Conservation (phyloP, 2,113 vertebrate genomes). For the Coptodon rendalli region DNA sequence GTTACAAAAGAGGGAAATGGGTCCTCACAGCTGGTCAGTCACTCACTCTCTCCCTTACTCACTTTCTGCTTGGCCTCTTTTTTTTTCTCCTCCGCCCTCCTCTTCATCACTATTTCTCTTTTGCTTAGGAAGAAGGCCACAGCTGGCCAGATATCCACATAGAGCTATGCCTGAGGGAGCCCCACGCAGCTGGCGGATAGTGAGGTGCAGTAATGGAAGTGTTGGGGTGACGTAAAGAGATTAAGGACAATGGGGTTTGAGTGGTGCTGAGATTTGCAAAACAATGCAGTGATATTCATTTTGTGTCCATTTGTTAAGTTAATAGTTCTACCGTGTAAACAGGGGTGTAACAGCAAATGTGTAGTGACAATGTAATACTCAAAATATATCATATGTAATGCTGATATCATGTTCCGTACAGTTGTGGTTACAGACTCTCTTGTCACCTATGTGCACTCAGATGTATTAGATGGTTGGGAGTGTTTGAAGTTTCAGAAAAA, state of each 20-base stretch:
- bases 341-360: background rate
- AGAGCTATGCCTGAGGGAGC: constrained; percentile 53
- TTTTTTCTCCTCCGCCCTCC: background rate
- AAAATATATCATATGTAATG: background rate
- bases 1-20: background rate
- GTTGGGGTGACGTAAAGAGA: background rate
- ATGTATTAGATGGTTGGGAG: background rate
- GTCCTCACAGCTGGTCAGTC: constrained; percentile 25
- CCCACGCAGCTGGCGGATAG: constrained; percentile 50
- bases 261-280: background rate
- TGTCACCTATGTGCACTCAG: background rate
- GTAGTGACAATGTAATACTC: background rate
- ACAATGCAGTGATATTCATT: background rate
- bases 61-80: background rate
- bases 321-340: background rate
- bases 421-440: background rate
- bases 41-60: background rate
- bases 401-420: background rate
- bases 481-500: background rate
- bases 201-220: constrained; percentile 19
- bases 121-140: constrained; percentile 39
- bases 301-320: background rate
- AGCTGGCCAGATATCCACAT: constrained; percentile 61
- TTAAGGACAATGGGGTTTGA: background rate
- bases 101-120: constrained; percentile 1